phyloP scores from a whole-genome alignment of 2,113 vertebrate genomes.

The Brachypodius melanocephalos region DNA sequence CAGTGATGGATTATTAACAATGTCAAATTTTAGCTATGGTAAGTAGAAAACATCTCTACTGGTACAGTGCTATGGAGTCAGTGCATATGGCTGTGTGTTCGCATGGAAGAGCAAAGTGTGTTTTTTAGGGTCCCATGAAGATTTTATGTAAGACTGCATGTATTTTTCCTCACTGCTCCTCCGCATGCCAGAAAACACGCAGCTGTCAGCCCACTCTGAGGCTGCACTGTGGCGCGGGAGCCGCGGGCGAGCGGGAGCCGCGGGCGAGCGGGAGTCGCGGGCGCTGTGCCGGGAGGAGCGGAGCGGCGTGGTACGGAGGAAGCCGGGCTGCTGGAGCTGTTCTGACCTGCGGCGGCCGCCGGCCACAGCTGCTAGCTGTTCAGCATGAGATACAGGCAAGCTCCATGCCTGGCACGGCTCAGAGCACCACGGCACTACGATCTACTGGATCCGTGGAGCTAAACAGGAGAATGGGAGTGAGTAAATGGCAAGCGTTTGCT shows the following conservation, averaged over 20 bases:
- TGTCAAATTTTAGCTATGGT: neutral
- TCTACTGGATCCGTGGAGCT: neutral
- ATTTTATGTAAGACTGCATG: neutral
- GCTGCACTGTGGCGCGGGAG: fast-evolving
- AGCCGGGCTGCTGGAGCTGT: neutral
- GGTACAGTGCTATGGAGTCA: neutral
- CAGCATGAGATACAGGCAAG: neutral
- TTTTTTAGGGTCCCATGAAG: neutral
- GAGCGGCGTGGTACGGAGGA: neutral
- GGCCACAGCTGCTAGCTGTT: neutral
- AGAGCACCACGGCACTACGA: fast-evolving
- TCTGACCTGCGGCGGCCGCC: neutral
- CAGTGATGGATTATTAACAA: neutral
- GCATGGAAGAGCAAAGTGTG: neutral
- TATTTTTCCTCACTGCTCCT: neutral
- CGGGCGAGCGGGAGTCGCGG: neutral
- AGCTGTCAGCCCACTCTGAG: fast-evolving
- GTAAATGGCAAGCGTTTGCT: neutral
- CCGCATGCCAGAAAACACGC: fast-evolving
- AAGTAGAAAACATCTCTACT: neutral
- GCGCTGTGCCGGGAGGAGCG: neutral
- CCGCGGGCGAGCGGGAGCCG: neutral
- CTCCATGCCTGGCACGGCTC: neutral
- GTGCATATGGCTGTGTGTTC: neutral
- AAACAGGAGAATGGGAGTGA: neutral